Base-by-base conservation (phyloP, 2,113 vertebrate genomes). In the Poecilia latipinna region DNA sequence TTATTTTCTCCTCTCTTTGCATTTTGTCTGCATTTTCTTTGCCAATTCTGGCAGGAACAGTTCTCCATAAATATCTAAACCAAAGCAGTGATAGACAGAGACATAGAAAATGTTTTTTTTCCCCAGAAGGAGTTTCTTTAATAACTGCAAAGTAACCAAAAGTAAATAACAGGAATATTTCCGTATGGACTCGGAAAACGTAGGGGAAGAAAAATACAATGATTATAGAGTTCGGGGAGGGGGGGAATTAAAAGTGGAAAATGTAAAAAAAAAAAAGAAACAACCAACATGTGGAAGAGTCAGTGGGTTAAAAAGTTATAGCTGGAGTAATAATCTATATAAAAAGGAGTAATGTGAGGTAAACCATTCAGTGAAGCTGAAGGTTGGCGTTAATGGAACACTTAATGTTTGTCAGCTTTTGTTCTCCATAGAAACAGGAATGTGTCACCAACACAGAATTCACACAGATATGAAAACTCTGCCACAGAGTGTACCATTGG, bases 71-170 rank as follows among this genome's bases (percentile, higher is more conserved):
- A 51, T 32, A 63, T 48, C 44, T 32, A 65, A 24, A 10, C 0
- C 54, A 24, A 74, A 29, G 51, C 7, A 28, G 26, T 26, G 65
- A 65, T 32, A 8, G 61, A 33, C 22, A 35, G 15, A 26, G 12
- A 6, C 12, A 24, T 19, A 26, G 31, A 35, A n/a, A 7, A 44
- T 15, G 4, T 24, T 33, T n/a, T 31, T 42, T 48, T 74, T 70
- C 72, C 70, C 39, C 61, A 71, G 72, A 73, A 80, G 68, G 42
- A 70, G 80, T 91, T 87, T 91, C 82, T 95, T 94, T 94, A 94
- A 91, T 94, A 90, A 86, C 83, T 79, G 87, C 77, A 92, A 91
- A 88, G 82, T 85, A 91, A 92, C 88, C 83, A 91, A 88, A 89
- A 86, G 73, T 74, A 79, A 92, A 82, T 70, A 87, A 90, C 69